phyloP scores from a whole-genome alignment of 2,888 invertebrate genomes.

The Schizaphis graminum region DNA sequence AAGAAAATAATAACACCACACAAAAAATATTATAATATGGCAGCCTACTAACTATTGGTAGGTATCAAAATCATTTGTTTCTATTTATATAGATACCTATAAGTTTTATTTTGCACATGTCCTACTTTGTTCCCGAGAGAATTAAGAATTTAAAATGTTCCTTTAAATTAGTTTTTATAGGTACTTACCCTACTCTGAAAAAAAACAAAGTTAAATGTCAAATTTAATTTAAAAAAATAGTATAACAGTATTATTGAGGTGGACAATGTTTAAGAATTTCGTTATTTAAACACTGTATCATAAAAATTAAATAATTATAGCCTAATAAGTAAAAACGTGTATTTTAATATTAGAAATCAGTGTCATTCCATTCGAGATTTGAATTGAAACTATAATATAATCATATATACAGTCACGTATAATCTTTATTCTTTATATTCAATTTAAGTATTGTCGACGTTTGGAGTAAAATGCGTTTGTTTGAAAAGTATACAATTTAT shows the following conservation, averaged over 20 bases:
- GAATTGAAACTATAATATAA: background rate
- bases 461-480: background rate
- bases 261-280: background rate
- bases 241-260: background rate
- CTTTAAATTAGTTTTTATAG: background rate
- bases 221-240: background rate
- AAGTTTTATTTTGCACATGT: background rate
- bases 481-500: constrained; percentile 7
- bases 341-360: background rate
- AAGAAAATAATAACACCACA: background rate
- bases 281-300: background rate
- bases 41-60: background rate
- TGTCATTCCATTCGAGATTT: background rate
- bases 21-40: background rate
- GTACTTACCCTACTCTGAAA: background rate
- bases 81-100: background rate
- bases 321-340: background rate
- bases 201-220: background rate
- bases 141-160: background rate
- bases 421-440: background rate
- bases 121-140: background rate
- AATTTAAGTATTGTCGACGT: background rate
- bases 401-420: background rate
- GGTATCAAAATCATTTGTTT: background rate
- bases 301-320: background rate